Percentiles rank a stretch among this genome's conserved stretches.
phyloP scores from a whole-genome alignment of 2,888 invertebrate genomes.

The Ceriagrion tenellum region DNA sequence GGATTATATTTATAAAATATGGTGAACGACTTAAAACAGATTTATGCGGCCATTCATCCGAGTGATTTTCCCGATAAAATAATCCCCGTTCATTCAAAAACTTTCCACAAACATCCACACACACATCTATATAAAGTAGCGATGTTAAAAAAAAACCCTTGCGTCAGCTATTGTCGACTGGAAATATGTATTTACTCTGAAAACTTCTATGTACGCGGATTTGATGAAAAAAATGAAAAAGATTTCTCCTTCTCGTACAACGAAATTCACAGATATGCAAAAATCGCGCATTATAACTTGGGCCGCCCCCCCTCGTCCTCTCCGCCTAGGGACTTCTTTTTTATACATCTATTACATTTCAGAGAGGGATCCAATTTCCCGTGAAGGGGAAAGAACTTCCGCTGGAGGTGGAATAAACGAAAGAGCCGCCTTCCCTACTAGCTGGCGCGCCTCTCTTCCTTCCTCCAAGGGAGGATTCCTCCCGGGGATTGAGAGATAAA shows the following conservation, averaged over 20 bases:
- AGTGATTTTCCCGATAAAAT: slow-evolving; percentile 4
- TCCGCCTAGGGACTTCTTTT: not conserved
- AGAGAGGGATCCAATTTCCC: slow-evolving; percentile 30
- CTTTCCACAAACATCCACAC: not conserved
- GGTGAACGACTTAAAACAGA: not conserved
- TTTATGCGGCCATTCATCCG: slow-evolving; percentile 26
- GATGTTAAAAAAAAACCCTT: not conserved
- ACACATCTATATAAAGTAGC: too few species aligned
- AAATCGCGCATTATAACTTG: slow-evolving; percentile 7
- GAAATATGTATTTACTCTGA: not conserved
- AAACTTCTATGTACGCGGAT: not conserved
- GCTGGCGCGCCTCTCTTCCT: not conserved
- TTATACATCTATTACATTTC: slow-evolving; percentile 28
- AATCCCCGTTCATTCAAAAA: not conserved
- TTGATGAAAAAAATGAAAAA: not conserved
- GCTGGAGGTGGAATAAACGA: slow-evolving; percentile 31
- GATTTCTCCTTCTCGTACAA: not conserved
- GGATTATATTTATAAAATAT: slow-evolving; percentile 32
- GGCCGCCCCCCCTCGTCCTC: not conserved
- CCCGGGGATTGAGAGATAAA: slow-evolving; percentile 31
- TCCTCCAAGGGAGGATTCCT: not conserved
- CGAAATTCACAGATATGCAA: slow-evolving; percentile 19
- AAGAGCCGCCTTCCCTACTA: not conserved
- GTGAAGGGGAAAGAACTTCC: slow-evolving; percentile 26
- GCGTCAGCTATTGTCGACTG: not conserved